Evolutionary conservation across 2,797 vertebrate genomes (phyloP), one percentile per base, ranked within the genome.

Genomic region (Neosilurus mollespiculum): DNA sequence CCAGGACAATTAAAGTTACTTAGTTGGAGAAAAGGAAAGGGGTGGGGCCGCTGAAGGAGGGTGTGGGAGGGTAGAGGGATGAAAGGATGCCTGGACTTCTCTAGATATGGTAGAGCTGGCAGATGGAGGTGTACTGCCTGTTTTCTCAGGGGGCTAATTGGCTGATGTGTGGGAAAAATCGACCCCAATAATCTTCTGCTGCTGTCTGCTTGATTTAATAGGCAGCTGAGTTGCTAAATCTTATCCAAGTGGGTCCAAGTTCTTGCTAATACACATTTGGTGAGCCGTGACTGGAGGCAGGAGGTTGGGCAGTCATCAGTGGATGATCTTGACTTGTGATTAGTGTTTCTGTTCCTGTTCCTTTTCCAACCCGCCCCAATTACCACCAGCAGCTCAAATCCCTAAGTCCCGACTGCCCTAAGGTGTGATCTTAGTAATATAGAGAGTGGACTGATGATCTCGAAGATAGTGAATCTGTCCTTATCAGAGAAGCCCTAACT

Each of bases 1-100:
- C 96, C 97, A 97, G 96, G 96, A 97, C 96, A 97, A 97, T 98
- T 97, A 97, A 96, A 96, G 95, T 96, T 95, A 96, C 95, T 97
- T 95, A 96, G 95, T 92, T 94, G 43, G 16, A 49, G 59, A 64
- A 94, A 84, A 89, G 65, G 92, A 91, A 92, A 94, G 95, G 94
- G 90, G 59, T 77, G 78, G 82, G 73, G 84, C 77, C 11, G 14
- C 94, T 93, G 91, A 88, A 87, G 84, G 78, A 62, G 43, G 59
- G 71, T 24, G 15, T 81, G 54, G 51, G 66, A 69, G 66, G 78
- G 83, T 67, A 78, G 65, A 78, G 24, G 62, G 66, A 81, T 79
- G 62, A 85, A 73, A 62, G 71, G 86, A 83, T 82, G 81, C 61
- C 65, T 51, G 34, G 64, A 53, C 26, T 69, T 61, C 70, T 75